Evolutionary conservation across 2,888 invertebrate species (phyloP), one percentile per base, ranked within the genome.

Genomic region (Sminthurides aquaticus): DNA sequence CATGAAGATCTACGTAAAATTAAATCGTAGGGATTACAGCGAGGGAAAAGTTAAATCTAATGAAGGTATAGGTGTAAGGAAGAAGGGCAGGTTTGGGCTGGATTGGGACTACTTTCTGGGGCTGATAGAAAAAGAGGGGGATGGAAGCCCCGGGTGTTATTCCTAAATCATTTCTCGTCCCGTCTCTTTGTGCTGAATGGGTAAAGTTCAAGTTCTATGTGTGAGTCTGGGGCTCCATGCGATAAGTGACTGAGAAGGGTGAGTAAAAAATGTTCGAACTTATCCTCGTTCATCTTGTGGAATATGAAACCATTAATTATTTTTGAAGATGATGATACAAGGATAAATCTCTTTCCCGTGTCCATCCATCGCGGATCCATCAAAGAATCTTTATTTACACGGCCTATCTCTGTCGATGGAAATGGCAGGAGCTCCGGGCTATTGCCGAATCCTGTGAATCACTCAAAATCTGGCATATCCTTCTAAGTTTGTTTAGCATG

Each of bases 71-170:
- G n/a, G n/a, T n/a, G n/a, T n/a, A n/a, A n/a, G n/a, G n/a, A n/a
- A n/a, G n/a, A n/a, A n/a, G n/a, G n/a, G n/a, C n/a, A n/a, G n/a
- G n/a, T n/a, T n/a, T n/a, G n/a, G n/a, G n/a, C n/a, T n/a, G n/a
- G n/a, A n/a, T n/a, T n/a, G n/a, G n/a, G n/a, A n/a, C n/a, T n/a
- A n/a, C n/a, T n/a, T n/a, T n/a, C n/a, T n/a, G n/a, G n/a, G n/a
- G n/a, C n/a, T n/a, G n/a, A n/a, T n/a, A n/a, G n/a, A n/a, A n/a
- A n/a, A n/a, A n/a, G n/a, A n/a, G n/a, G n/a, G n/a, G n/a, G n/a
- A n/a, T n/a, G n/a, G n/a, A 24, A 52, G 24, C 54, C 54, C 8
- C 54, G 54, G 54, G 24, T 52, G 54, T 52, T n/a, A 24, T 20
- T n/a, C 54, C 24, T 24, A 52, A 52, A 52, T 52, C 26, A 3